Evolutionary conservation across 1,140 invertebrate species (phyloP).

Genomic region (Metaphire vulgaris): DNA sequence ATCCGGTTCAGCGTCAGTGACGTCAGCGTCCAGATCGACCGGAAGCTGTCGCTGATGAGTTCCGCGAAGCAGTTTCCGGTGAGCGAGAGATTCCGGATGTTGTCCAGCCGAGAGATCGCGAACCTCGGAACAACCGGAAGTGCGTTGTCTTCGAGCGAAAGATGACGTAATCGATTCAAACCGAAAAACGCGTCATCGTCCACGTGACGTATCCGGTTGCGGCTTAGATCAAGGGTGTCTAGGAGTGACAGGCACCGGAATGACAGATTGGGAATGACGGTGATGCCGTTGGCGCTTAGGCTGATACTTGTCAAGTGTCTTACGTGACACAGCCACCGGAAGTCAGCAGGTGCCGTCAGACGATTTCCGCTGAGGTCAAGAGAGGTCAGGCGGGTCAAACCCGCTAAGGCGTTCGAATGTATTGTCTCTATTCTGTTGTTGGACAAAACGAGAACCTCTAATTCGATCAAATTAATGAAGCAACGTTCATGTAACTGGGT

Average conservation of each 20-base stretch:
- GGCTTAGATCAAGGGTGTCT: slow-evolving; percentile 14
- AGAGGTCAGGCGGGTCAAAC: slow-evolving; percentile 2
- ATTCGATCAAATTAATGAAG: slow-evolving; percentile 10
- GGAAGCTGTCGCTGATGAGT: background rate
- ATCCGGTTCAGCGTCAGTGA: slow-evolving; percentile 17
- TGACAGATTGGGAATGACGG: slow-evolving; percentile 4
- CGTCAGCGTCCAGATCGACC: background rate
- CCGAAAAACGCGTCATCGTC: slow-evolving; percentile 23
- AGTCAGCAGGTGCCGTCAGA: slow-evolving; percentile 4
- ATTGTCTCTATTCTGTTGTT: slow-evolving; percentile 28
- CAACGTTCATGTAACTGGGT: slow-evolving; percentile 23
- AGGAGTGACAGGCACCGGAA: slow-evolving; percentile 6
- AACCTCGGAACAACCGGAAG: slow-evolving; percentile 14
- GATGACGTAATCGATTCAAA: background rate
- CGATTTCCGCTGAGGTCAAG: slow-evolving; percentile 24
- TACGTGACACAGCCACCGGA: slow-evolving; percentile 24
- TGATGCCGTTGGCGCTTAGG: slow-evolving; percentile 21
- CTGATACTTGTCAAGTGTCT: slow-evolving; percentile 6
- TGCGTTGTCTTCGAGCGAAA: slow-evolving; percentile 15
- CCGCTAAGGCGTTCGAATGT: slow-evolving; percentile 19
- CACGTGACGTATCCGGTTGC: slow-evolving; percentile 21
- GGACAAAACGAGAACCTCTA: slow-evolving; percentile 13
- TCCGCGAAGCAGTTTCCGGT: background rate
- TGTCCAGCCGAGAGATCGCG: background rate
- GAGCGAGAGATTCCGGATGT: background rate